These are phyloP conservation scores for Paralvinella palmiformis DNA, from an alignment of 1,140 invertebrate genomes.

Conservation along the genomic window DNA sequence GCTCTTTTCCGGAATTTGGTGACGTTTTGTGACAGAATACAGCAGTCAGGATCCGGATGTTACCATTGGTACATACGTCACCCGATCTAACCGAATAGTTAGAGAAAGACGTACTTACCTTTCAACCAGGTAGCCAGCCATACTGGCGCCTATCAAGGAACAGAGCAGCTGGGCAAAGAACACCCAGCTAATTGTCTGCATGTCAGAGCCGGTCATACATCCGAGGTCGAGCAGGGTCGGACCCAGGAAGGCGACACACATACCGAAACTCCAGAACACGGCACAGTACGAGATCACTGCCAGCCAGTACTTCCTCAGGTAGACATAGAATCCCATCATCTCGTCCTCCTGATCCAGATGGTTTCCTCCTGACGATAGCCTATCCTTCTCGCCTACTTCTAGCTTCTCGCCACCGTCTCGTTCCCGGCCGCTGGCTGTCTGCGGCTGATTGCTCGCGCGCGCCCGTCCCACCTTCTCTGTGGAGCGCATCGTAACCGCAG, in stretches of 20 bases:
- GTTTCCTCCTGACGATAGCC: too few species aligned
- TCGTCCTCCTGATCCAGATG: too few species aligned
- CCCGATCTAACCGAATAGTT: not conserved
- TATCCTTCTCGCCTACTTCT: too few species aligned
- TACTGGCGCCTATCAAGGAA: constrained; percentile 52
- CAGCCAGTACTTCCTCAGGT: constrained; percentile 48
- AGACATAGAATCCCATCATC: too few species aligned
- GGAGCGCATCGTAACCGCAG: too few species aligned
- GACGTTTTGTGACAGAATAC: too few species aligned
- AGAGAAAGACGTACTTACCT: constrained; percentile 48
- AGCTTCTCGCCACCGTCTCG: too few species aligned
- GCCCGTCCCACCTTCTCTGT: too few species aligned
- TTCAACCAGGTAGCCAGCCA: constrained; percentile 50
- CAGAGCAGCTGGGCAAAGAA: constrained; percentile 54
- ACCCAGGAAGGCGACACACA: constrained; percentile 54
- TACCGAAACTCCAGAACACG: constrained; percentile 54
- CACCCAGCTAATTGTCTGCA: constrained; percentile 53
- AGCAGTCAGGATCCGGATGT: too few species aligned
- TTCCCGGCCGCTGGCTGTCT: too few species aligned
- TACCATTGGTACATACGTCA: not conserved
- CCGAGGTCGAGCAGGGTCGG: constrained; percentile 53
- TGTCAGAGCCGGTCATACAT: constrained; percentile 50
- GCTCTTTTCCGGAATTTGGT: too few species aligned
- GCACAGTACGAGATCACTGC: constrained; percentile 50
- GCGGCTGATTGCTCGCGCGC: too few species aligned